Base-by-base conservation (phyloP, 2,888 invertebrate species). In the Lycaena phlaeas region DNA sequence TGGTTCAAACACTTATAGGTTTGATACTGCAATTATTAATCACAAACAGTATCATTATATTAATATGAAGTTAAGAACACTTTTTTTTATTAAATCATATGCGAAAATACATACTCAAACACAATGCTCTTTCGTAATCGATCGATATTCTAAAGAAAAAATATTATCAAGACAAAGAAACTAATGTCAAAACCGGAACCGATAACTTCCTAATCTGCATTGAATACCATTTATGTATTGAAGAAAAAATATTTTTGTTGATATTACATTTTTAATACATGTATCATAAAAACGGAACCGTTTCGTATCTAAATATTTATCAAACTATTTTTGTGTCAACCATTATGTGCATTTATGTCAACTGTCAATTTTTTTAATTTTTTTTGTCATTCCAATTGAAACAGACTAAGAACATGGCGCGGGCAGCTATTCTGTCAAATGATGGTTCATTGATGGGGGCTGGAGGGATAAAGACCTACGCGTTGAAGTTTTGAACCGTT, bases 131-230 rank as follows among this genome's bases (percentile, higher is more conserved):
- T 79, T 79, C 82, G 77, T 82, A 84, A 82, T 68, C 81, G 79
- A 84, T 84, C 82, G 75, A 84, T 84, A 79, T 61, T 62, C 36
- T 40, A 65, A 53, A 69, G 54, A 61, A 63, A 75, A 79, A 75
- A 71, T 76, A 76, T 69, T 64, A 57, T 59, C 60, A 68, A 71
- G 72, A 84, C 82, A 84, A 84, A 82, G 82, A 74, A 74, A 74
- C 62, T 54, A 49, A 48, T 30, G 36, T 39, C 38, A 42, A 39
- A 42, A 18, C 7, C 17, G 27, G 17, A 14, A 27, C 25, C 36
- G 14, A 10, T 36, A 27, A 14, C n/a, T 27, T 14, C n/a, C 5
- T 26, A 36, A 27, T 25, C 10, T 6, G 27, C 49, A 45, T 49
- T 54, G 57, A 49, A 22, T 18, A 12, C 34, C 18, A 18, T 34